Evolutionary conservation across 2,888 invertebrate genomes (phyloP).

Genomic region (Mythimna pallens): DNA sequence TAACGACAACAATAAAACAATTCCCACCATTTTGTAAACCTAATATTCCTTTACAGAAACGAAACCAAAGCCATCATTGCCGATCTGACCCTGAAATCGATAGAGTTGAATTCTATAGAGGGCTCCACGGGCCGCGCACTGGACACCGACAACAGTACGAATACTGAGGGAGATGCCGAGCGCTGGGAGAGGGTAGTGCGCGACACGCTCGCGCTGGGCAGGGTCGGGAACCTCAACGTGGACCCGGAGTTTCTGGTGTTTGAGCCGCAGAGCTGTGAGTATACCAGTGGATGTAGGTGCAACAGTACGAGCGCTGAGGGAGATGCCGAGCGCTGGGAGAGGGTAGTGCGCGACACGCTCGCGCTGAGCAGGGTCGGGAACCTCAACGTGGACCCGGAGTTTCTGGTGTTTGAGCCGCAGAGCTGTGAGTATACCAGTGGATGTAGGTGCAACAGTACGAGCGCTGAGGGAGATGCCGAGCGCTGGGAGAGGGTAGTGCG

Average conservation of each 20-base stretch:
- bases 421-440: slow-evolving; percentile 90
- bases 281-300: background rate
- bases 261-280: slow-evolving; percentile 93
- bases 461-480: too few species aligned
- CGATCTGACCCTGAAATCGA: slow-evolving; percentile 94
- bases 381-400: slow-evolving; percentile 95
- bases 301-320: too few species aligned
- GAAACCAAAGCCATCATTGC: slow-evolving; percentile 93
- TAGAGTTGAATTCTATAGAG: slow-evolving; percentile 92
- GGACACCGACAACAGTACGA: slow-evolving; percentile 67
- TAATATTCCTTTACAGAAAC: slow-evolving; percentile 75
- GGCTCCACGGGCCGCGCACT: slow-evolving; percentile 85
- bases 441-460: too few species aligned
- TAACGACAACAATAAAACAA: background rate
- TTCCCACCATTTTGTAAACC: background rate
- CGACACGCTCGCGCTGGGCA: slow-evolving; percentile 93
- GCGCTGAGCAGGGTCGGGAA: slow-evolving; percentile 94
- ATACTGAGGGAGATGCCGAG: slow-evolving; percentile 72
- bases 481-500: slow-evolving; percentile 90
- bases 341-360: slow-evolving; percentile 93
- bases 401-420: slow-evolving; percentile 93
- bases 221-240: slow-evolving; percentile 94
- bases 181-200: slow-evolving; percentile 91
- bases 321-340: slow-evolving; percentile 73
- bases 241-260: slow-evolving; percentile 95